Conservation (phyloP, 2,113 vertebrate species). For the Bos indicus region DNA sequence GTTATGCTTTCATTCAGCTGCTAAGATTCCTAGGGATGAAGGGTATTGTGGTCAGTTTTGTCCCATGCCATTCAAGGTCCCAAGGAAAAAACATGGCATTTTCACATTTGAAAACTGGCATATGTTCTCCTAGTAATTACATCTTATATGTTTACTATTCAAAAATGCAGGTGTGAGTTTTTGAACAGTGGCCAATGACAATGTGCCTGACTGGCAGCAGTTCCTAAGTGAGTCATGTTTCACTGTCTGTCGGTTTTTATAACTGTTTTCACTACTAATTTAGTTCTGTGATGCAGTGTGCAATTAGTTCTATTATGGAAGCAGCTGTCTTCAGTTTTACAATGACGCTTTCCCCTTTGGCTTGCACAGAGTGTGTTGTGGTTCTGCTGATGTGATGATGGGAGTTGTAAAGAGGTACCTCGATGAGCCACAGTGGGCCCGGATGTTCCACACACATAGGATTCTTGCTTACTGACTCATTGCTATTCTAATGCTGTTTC, state of each 20-base stretch:
- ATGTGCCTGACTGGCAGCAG: conserved; percentile 85
- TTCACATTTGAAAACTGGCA: conserved; percentile 73
- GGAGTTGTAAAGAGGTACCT: conserved; percentile 77
- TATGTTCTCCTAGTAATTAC: conserved; percentile 97
- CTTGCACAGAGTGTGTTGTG: conserved; percentile 80
- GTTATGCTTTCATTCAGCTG: conserved; percentile 29
- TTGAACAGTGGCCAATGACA: conserved; percentile 90
- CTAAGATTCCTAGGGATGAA: conserved; percentile 2
- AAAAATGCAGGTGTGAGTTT: conserved; percentile 96
- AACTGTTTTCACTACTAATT: conserved; percentile 94
- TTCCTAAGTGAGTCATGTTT: conserved; percentile 88
- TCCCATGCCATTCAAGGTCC: not conserved
- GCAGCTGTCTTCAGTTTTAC: conserved; percentile 93
- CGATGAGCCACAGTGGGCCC: conserved; percentile 69
- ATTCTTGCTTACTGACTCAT: not conserved
- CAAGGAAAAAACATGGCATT: not conserved
- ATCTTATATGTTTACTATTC: conserved; percentile 98
- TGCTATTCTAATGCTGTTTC: not conserved
- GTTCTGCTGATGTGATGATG: conserved; percentile 81
- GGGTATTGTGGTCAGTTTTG: conserved; percentile 46
- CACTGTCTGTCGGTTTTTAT: conserved; percentile 90
- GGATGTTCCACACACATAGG: conserved; percentile 27
- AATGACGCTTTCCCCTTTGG: conserved; percentile 79
- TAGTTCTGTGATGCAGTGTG: conserved; percentile 91
- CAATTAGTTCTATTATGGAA: conserved; percentile 97